phyloP scores from a whole-genome alignment of 1,140 invertebrate genomes.

The Aleiodes sp. region DNA sequence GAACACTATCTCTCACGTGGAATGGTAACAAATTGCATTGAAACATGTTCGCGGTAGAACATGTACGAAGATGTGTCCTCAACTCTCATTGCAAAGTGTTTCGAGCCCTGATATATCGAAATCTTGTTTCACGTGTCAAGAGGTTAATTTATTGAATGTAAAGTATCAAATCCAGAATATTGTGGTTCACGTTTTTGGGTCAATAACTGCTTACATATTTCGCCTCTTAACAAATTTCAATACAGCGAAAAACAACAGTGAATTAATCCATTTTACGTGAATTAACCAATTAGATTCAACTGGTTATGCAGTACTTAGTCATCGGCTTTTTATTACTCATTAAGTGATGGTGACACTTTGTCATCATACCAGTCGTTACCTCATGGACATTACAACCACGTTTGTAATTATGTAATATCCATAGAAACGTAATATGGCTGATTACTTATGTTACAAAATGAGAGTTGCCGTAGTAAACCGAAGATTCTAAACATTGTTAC shows the following conservation, averaged over 20 bases:
- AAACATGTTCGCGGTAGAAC: neutral
- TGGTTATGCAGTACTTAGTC: no score
- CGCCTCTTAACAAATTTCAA: no score
- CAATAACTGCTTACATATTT: no score
- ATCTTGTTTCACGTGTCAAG: neutral
- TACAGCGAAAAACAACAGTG: no score
- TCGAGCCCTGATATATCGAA: neutral
- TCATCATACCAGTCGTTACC: constrained; percentile 29
- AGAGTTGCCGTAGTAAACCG: neutral
- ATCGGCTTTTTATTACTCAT: no score
- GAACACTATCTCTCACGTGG: neutral
- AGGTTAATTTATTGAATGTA: neutral
- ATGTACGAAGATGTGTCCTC: neutral
- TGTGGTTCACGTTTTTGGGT: no score
- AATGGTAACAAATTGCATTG: neutral
- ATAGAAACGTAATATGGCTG: constrained; percentile 23
- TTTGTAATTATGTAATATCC: constrained; percentile 27
- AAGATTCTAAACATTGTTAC: neutral
- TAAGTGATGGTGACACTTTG: constrained; percentile 15
- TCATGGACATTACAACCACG: constrained; percentile 2
- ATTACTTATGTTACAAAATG: constrained; percentile 30
- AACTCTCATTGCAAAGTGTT: neutral
- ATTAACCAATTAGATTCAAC: no score
- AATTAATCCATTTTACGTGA: no score
- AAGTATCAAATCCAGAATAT: no score